These are phyloP conservation scores for Bombus waltoni DNA, from an alignment of 1,140 invertebrate species.

Conservation along the genomic window DNA sequence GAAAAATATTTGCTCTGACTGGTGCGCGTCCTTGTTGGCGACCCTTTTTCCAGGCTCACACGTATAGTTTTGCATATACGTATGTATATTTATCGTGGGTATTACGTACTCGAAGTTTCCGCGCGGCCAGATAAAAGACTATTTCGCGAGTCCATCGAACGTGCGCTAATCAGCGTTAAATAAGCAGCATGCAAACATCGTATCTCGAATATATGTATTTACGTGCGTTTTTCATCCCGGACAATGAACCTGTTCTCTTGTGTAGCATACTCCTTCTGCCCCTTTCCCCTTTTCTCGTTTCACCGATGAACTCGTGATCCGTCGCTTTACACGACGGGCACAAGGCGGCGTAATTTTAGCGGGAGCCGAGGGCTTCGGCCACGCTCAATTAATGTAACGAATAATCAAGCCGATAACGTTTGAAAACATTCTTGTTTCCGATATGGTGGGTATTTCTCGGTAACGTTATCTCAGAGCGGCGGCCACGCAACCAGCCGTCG, in stretches of 20 bases:
- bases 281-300: too few species aligned
- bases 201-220: conserved; percentile 48
- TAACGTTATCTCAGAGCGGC: not conserved
- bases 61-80: not conserved
- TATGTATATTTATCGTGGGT: not conserved
- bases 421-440: conserved; percentile 23
- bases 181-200: conserved; percentile 43
- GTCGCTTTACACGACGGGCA: conserved; percentile 23
- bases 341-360: conserved; percentile 12
- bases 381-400: conserved; percentile 48
- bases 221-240: conserved; percentile 27
- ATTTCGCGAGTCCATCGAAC: conserved; percentile 31
- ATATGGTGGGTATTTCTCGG: conserved; percentile 4
- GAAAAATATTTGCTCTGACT: conserved; percentile 27
- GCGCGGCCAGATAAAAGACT: conserved; percentile 1
- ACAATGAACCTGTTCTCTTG: conserved; percentile 55
- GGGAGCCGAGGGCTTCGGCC: conserved; percentile 35
- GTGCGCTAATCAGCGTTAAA: conserved; percentile 53
- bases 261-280: not conserved
- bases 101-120: not conserved
- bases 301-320: not conserved
- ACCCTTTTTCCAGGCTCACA: not conserved
- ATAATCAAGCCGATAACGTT: conserved; percentile 44
- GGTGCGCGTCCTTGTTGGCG: conserved; percentile 13
- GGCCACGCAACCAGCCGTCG: not conserved